These are phyloP conservation scores for Leucopternis melanops DNA, from an alignment of 2,113 vertebrate genomes.

Conservation along the genomic window DNA sequence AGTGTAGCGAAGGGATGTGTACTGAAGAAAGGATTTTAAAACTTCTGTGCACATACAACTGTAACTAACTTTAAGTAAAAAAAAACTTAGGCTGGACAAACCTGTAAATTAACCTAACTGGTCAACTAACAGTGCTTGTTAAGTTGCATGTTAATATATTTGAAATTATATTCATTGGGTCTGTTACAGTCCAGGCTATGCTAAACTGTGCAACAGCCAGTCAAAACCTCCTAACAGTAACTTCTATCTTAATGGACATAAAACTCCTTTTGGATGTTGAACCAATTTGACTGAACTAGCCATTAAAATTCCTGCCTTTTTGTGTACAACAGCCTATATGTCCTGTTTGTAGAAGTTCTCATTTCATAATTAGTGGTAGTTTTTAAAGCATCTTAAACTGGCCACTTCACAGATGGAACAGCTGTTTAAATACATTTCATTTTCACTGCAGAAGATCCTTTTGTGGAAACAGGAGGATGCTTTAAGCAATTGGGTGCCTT, in stretches of 20 bases:
- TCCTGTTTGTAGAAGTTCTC: background rate
- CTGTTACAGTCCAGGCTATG: background rate
- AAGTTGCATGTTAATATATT: background rate
- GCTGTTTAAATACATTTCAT: background rate
- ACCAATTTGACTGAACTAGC: background rate
- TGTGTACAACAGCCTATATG: rapidly evolving
- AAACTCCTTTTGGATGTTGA: background rate
- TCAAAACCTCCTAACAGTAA: background rate
- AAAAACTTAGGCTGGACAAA: background rate
- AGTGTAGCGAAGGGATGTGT: background rate
- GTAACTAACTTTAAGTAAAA: background rate
- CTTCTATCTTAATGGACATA: background rate
- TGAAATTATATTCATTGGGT: background rate
- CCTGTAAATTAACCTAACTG: background rate
- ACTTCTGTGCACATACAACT: background rate
- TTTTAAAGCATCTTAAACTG: background rate
- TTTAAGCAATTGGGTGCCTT: background rate
- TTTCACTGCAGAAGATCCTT: background rate
- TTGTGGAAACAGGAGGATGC: background rate
- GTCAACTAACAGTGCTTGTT: background rate
- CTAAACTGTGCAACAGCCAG: background rate
- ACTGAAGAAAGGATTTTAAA: background rate
- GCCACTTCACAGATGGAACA: background rate
- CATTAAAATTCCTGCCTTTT: background rate
- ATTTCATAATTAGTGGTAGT: background rate